These are phyloP conservation scores for Acanthosoma haemorrhoidale DNA, from an alignment of 2,888 invertebrate genomes.

Conservation along the genomic window DNA sequence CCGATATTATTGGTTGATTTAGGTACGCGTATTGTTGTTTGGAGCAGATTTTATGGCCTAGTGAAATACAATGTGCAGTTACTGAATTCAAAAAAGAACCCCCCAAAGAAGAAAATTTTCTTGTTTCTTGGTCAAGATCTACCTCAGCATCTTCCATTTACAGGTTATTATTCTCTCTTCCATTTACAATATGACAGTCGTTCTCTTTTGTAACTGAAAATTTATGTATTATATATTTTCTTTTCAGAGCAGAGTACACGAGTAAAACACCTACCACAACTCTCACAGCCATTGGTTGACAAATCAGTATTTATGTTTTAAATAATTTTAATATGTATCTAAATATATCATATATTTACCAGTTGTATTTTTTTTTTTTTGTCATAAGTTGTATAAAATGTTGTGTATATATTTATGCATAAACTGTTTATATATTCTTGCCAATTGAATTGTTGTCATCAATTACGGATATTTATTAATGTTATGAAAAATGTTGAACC, in stretches of 20 bases:
- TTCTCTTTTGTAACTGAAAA: not conserved
- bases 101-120: constrained; percentile 44
- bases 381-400: not conserved
- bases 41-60: constrained; percentile 65
- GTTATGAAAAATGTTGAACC: not conserved
- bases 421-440: constrained; percentile 6
- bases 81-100: constrained; percentile 47
- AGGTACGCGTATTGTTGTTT: constrained; percentile 66
- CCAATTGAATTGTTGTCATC: constrained; percentile 16
- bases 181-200: not conserved
- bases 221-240: not conserved
- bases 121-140: constrained; percentile 47
- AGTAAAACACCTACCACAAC: constrained; percentile 30
- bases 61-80: constrained; percentile 67
- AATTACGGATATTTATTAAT: constrained; percentile 15
- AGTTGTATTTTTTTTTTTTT: not conserved
- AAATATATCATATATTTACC: not conserved
- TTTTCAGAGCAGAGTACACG: constrained; percentile 14
- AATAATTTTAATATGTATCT: not conserved
- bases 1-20: constrained; percentile 40
- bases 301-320: not conserved
- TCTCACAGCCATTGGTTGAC: constrained; percentile 36
- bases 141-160: constrained; percentile 46
- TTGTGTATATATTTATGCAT: not conserved
- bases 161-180: constrained; percentile 42